Evolutionary conservation across 1,140 invertebrate genomes (phyloP).

Genomic region (Zaprionus ornatus): DNA sequence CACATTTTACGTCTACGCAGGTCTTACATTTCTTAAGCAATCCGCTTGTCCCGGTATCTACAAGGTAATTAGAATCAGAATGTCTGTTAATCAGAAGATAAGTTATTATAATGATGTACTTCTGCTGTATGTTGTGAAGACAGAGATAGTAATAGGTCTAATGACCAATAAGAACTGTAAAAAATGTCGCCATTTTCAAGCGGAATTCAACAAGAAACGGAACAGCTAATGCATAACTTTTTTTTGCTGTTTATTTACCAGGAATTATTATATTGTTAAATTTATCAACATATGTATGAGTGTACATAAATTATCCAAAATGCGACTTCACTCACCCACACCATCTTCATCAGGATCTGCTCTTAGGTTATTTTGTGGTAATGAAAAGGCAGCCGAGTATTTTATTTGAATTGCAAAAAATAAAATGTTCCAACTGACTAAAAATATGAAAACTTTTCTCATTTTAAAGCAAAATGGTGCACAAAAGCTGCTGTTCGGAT

Average conservation of each 20-base stretch:
- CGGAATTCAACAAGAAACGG: not conserved
- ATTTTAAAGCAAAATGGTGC: not conserved
- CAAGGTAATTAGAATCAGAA: not conserved
- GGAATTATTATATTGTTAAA: not conserved
- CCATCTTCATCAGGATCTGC: not conserved
- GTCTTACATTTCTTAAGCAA: slow-evolving; percentile 69
- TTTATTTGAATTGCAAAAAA: slow-evolving; percentile 13
- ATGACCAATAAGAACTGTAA: slow-evolving; percentile 11
- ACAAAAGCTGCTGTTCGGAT: not conserved
- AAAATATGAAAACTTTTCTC: not conserved
- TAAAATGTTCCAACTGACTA: slow-evolving; percentile 22
- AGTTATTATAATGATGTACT: not conserved
- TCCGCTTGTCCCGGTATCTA: slow-evolving; percentile 35
- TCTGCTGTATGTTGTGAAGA: not conserved
- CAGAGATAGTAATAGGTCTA: slow-evolving; percentile 7
- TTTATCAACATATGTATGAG: not conserved
- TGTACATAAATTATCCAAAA: not conserved
- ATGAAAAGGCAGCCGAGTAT: slow-evolving; percentile 32
- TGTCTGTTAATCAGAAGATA: not conserved
- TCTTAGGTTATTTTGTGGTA: slow-evolving; percentile 49
- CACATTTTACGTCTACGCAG: slow-evolving; percentile 85
- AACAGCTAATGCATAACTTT: not conserved
- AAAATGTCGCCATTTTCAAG: slow-evolving; percentile 7
- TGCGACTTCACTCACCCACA: slow-evolving; percentile 13
- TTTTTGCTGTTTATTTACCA: not conserved